Conservation (phyloP, 2,888 invertebrate species). For the Cabera pusaria region DNA sequence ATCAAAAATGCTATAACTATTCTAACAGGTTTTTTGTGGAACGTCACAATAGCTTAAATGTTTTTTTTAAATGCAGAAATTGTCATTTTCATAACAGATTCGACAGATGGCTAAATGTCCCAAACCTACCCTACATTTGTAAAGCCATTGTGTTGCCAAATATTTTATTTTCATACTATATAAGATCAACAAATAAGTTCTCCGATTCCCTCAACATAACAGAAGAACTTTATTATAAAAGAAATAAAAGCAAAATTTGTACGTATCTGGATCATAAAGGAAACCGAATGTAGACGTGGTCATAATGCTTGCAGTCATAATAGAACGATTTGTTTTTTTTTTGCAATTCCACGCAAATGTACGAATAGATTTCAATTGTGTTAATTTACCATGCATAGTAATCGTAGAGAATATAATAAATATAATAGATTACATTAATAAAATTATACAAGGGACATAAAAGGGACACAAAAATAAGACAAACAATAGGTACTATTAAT, state of each 20-base stretch:
- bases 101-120: conserved; percentile 62
- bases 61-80: conserved; percentile 39
- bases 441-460: too few species aligned
- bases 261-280: conserved; percentile 17
- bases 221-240: conserved; percentile 4
- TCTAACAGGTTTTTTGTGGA: too few species aligned
- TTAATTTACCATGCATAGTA: conserved; percentile 3
- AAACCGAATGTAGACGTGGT: conserved; percentile 23
- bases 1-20: too few species aligned
- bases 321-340: conserved; percentile 37
- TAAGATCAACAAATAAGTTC: conserved; percentile 31
- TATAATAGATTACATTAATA: too few species aligned
- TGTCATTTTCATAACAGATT: conserved; percentile 51
- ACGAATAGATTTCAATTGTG: conserved; percentile 2
- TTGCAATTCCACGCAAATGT: conserved; percentile 13
- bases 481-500: too few species aligned
- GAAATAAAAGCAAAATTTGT: conserved; percentile 22
- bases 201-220: conserved; percentile 1
- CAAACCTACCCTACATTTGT: conserved; percentile 45
- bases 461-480: too few species aligned
- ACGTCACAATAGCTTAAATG: too few species aligned
- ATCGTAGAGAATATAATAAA: too few species aligned
- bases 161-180: conserved; percentile 44
- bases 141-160: conserved; percentile 52
- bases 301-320: conserved; percentile 27